Conservation (phyloP, 1,140 invertebrate genomes). For the Bombus waltoni region DNA sequence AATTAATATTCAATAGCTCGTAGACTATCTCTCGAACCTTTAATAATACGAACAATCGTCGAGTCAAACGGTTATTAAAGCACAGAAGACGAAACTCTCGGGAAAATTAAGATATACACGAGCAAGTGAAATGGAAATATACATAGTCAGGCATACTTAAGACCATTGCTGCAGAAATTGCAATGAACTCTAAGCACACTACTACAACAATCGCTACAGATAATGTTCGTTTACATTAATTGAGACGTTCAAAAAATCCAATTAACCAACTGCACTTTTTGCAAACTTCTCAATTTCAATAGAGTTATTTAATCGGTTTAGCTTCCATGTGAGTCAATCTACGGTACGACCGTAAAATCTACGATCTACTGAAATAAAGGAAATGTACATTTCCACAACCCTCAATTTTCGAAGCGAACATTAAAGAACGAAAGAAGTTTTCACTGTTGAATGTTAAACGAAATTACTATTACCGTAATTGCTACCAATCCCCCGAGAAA, state of each 20-base stretch:
- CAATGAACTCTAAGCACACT: no score
- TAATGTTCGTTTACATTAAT: background rate
- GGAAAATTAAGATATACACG: background rate
- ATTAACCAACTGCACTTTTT: background rate
- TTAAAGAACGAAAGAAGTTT: background rate
- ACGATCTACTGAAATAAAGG: background rate
- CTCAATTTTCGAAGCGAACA: background rate
- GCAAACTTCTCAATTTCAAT: background rate
- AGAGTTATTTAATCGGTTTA: no score
- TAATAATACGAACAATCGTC: background rate
- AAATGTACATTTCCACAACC: background rate
- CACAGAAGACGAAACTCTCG: background rate
- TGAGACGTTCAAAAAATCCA: background rate
- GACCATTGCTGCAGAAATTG: no score
- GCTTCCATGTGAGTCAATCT: background rate
- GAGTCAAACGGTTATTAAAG: background rate
- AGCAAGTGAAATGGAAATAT: background rate
- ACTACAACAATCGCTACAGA: no score
- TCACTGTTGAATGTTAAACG: background rate
- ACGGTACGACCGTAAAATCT: background rate
- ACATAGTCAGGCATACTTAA: background rate
- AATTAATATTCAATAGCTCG: no score
- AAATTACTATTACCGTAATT: background rate
- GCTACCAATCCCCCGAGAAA: background rate
- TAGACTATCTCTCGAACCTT: background rate